Evolutionary conservation across 2,888 invertebrate species (phyloP), one percentile per base, ranked within the genome.

Genomic region (Cistogaster globosa): DNA sequence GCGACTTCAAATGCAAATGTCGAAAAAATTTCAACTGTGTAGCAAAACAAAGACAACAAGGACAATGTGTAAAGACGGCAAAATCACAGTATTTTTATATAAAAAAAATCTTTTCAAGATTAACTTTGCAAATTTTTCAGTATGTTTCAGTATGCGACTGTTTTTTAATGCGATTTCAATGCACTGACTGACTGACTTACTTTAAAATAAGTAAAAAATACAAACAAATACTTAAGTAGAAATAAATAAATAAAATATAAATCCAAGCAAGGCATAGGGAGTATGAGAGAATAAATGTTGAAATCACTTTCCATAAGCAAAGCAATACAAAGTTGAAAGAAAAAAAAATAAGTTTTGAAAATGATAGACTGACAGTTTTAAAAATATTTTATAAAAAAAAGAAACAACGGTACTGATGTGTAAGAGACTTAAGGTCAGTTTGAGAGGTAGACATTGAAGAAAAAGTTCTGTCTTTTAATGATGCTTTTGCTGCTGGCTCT

Each of bases 241-340:
- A 14, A 62, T 14, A 68, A 55, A 38, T 20, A 0, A 51, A 65
- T 32, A 26, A 62, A 42, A 55, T 36, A 55, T 42, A 58, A 83
- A 20, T 18, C 42, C 12, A 5, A 32, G 1, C 26, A 38, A 69
- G 63, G 12, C 6, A 12, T 42, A 42, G 7, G 12, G 12, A 36
- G 65, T 71, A 63, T 68, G 74, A 45, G 51, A 65, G 75, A 79
- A 60, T 42, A 84, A 84, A 84, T 84, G 57, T 62, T 80, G 53
- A 72, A 84, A 76, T 80, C 71, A 68, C 72, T 84, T 71, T 67
- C 72, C 57, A 62, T 60, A 42, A 11, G 12, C 2, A 12, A 11
- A 42, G 12, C 42, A 42, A 42, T 12, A 12, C 4, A 38, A 38
- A 38, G 1, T 2, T 7, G 7, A 12, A 12, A 42, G 12, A 42